Evolutionary conservation across 2,797 vertebrate genomes (phyloP), one percentile per base, ranked within the genome.

Genomic region (Anguilla pacifica): DNA sequence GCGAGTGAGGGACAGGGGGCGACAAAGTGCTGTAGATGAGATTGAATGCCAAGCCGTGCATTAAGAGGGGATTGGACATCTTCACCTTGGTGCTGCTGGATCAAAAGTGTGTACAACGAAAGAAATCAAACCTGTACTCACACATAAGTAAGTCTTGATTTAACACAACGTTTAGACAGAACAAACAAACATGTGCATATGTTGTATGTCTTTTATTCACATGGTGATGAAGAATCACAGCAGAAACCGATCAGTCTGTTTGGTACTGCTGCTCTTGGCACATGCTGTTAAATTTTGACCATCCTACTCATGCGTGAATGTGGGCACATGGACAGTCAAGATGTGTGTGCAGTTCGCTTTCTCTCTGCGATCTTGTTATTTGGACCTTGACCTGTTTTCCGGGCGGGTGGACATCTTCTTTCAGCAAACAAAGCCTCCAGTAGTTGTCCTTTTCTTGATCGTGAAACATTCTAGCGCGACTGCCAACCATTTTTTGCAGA

Each of bases 11-110:
- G 77, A 81, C 77, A 81, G 77, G 77, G 77, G 77, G 77, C 49
- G 77, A 81, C 77, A 81, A 81, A 46, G 43, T 49, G 77, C 43
- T 81, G 25, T 49, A 81, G 35, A 77, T 77, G 72, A 39, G 35
- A 77, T 43, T 77, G 31, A 11, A 77, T 67, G 10, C 13, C 15
- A 6, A 77, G 28, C 67, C 13, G 10, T 11, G 11, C 11, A 57
- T 10, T 2, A 57, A 57, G 55, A 57, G 55, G 10, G 2, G 55
- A 17, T 57, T 57, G 11, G 55, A 57, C 55, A 57, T 57, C 55
- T 11, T 57, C 13, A 57, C 11, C 55, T 57, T 1, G 2, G 22
- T 67, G 61, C 61, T n/a, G 25, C 61, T 25, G 22, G 25, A 3
- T 67, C 22, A 67, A 9, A 67, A n/a, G 22, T n/a, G 9, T 7